phyloP scores from a whole-genome alignment of 2,888 invertebrate genomes.

The Notodonta dromedarius region DNA sequence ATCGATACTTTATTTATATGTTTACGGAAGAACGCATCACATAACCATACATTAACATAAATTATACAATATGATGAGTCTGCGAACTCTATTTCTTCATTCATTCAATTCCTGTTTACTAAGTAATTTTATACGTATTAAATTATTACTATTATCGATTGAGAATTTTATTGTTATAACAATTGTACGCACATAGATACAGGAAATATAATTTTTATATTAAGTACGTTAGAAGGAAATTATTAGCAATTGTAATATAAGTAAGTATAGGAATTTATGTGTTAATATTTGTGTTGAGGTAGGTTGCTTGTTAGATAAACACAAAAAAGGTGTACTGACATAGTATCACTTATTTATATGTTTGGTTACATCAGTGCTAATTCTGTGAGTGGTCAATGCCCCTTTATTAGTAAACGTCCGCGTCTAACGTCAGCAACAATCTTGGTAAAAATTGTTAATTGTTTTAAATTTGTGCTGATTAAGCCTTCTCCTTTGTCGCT shows the following conservation, averaged over 20 bases:
- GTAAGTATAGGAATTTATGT: constrained; percentile 2
- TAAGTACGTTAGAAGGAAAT: neutral
- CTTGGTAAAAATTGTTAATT: constrained; percentile 6
- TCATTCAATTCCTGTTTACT: constrained; percentile 7
- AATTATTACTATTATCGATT: constrained; percentile 3
- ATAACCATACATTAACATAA: neutral
- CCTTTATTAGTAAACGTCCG: constrained; percentile 21
- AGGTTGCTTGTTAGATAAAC: constrained; percentile 1
- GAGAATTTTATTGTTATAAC: neutral
- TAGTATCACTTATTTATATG: neutral
- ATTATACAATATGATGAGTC: neutral
- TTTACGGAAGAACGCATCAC: neutral
- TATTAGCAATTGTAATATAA: constrained; percentile 4
- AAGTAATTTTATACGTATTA: neutral
- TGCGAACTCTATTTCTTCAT: neutral
- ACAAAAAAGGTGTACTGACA: neutral
- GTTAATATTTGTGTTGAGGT: constrained; percentile 1
- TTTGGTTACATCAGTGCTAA: constrained; percentile 31
- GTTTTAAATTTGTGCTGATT: constrained; percentile 1
- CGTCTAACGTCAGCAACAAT: constrained; percentile 15
- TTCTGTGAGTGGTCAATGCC: constrained; percentile 29
- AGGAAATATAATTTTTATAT: constrained; percentile 5
- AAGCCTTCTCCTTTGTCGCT: constrained; percentile 2
- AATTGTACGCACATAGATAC: neutral
- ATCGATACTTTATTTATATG: neutral